Evolutionary conservation across 2,113 vertebrate species (phyloP), one percentile per base, ranked within the genome.

Genomic region (Centrocercus urophasianus): DNA sequence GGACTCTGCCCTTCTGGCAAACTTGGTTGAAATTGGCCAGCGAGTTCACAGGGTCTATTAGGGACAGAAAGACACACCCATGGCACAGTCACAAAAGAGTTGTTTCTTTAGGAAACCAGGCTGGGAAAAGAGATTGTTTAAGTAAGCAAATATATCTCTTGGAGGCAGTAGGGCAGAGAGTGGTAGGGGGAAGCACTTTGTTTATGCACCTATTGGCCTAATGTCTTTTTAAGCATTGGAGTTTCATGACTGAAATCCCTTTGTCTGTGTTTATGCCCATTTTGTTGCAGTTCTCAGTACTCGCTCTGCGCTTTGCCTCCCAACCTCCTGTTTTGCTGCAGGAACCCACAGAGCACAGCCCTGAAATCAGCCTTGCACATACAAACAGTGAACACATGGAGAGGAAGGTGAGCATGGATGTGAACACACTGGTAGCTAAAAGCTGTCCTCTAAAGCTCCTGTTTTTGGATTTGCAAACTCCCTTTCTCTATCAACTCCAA

Each of bases 61-160:
- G 80, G 65, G 80, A 71, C 66, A 82, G 45, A 85, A 40, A 87
- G 78, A 48, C 92, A 93, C 88, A 94, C 86, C 90, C 96, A 75
- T 25, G 71, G 61, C 43, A 11, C 1, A 0, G 83, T 84, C 76
- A 90, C 88, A 96, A 93, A 38, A 40, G 71, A 81, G 61, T 57
- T 20, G 67, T 93, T 96, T 88, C 86, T 94, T 83, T 90, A 96
- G 92, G 92, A 96, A 95, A 86, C 77, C 4, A 47, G 52, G 28
- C 69, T 90, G 61, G 7, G 60, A 48, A 28, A 28, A 88, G 38
- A 56, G 48, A 10, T 73, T 78, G n/a, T 76, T 86, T 81, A 81
- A 83, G 61, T 64, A 92, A 95, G 80, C 52, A 92, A 96, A 83
- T 85, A 21, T 1, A 7, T 92, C 88, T 94, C 83, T 94, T 82